Evolutionary conservation across 2,113 vertebrate species (phyloP).

Genomic region (Numenius arquata): DNA sequence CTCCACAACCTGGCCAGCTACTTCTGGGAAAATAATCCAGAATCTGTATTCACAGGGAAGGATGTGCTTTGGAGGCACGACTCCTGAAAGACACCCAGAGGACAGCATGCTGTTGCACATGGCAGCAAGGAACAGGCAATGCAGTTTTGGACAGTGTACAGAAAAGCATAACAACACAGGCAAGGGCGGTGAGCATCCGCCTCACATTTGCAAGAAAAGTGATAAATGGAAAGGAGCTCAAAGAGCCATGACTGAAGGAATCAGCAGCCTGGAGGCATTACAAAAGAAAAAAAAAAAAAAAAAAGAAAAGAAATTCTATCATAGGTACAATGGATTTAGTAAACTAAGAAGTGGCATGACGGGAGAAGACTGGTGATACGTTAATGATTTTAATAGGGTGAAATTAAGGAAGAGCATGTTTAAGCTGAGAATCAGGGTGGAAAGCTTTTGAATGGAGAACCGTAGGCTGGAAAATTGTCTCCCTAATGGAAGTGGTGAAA

Average conservation of each 20-base stretch:
- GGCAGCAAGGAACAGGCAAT: not conserved
- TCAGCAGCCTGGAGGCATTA: not conserved
- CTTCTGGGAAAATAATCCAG: not conserved
- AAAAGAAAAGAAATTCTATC: not conserved
- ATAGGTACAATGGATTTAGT: not conserved
- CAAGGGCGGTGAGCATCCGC: not conserved
- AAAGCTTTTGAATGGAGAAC: not conserved
- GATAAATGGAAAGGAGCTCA: not conserved
- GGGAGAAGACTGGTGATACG: not conserved
- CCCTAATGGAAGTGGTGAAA: constrained; percentile 11
- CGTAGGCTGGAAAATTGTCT: not conserved
- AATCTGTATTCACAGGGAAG: not conserved
- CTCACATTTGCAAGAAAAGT: not conserved
- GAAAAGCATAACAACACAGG: not conserved
- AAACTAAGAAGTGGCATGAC: not conserved
- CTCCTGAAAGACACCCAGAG: not conserved
- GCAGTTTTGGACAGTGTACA: not conserved
- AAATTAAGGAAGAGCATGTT: not conserved
- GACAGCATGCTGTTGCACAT: fast-evolving
- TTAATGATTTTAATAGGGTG: not conserved
- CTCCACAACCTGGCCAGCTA: fast-evolving
- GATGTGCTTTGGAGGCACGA: not conserved
- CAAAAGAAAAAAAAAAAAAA: not conserved
- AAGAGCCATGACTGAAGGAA: not conserved
- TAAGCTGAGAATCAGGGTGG: not conserved